Evolutionary conservation across 2,113 vertebrate species (phyloP).

Genomic region (Entosphenus tridentatus): DNA sequence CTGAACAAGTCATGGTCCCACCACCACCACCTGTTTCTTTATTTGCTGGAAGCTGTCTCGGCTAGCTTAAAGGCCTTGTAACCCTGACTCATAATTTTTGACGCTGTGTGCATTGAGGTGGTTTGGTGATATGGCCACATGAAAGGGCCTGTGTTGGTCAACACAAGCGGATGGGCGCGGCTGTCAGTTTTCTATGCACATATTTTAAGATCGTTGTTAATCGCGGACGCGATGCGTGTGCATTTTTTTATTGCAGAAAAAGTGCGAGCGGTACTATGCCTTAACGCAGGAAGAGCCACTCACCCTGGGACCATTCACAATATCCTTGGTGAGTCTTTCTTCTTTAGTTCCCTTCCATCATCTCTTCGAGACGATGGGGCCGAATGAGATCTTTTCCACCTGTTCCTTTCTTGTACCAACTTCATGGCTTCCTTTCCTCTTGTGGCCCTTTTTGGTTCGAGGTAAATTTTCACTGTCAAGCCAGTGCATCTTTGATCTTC

Average conservation of each 20-base stretch:
- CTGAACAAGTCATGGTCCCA: no score
- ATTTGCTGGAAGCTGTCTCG: no score
- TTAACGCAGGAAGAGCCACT: conserved; percentile 44
- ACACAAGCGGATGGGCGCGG: not conserved
- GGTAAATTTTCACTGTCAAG: not conserved
- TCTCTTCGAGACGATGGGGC: no score
- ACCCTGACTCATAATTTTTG: not conserved
- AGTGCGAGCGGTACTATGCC: conserved; percentile 89
- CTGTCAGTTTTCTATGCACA: not conserved
- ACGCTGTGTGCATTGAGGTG: not conserved
- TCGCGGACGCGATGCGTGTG: not conserved
- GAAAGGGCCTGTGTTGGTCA: not conserved
- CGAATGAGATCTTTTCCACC: no score
- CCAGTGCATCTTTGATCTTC: not conserved
- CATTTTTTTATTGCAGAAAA: conserved; percentile 41
- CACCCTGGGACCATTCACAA: conserved; percentile 63
- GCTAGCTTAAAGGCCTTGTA: not conserved
- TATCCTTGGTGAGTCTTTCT: conserved; percentile 67
- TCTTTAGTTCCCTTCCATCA: no score
- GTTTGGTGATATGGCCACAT: not conserved
- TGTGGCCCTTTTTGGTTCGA: not conserved
- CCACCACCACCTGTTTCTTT: no score
- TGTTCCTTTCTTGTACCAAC: no score
- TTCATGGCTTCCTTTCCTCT: no score
- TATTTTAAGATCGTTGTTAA: not conserved